A percentile compares a stretch with the other conserved stretches of the same genome.
Evolutionary conservation across 1,140 invertebrate genomes (phyloP).

Genomic region (Drosophila murphyi): DNA sequence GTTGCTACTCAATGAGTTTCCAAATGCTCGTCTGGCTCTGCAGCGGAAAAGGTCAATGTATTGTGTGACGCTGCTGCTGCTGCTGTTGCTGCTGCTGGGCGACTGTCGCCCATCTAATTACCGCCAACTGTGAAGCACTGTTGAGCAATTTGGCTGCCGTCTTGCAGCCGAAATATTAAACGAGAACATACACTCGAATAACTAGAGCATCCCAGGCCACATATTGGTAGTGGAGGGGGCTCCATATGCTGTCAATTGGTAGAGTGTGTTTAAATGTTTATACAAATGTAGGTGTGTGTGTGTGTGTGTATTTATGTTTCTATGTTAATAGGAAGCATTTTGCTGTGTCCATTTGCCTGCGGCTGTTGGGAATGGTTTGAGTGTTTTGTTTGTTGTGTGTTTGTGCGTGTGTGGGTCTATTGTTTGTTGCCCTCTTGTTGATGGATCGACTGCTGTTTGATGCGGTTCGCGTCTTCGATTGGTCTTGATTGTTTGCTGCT

Average conservation of each 20-base stretch:
- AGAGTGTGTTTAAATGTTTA: conserved; percentile 15
- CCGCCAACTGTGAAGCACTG: conserved; percentile 76
- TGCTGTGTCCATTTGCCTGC: conserved; percentile 78
- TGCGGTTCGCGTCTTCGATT: conserved; percentile 17
- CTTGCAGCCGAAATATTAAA: conserved; percentile 30
- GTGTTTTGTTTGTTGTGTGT: conserved; percentile 36
- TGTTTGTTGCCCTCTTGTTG: conserved; percentile 33
- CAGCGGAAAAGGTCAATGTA: conserved; percentile 67
- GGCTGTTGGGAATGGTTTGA: conserved; percentile 43
- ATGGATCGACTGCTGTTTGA: conserved; percentile 40
- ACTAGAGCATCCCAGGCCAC: conserved; percentile 40
- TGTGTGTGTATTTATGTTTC: conserved; percentile 6
- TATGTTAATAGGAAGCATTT: conserved; percentile 45
- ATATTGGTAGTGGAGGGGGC: conserved; percentile 13
- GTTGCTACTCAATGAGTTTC: conserved; percentile 63
- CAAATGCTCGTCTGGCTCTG: conserved; percentile 31
- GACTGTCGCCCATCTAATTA: conserved; percentile 65
- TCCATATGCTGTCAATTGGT: conserved; percentile 71
- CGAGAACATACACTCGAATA: conserved; percentile 24
- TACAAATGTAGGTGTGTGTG: conserved; percentile 17
- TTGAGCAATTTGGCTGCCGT: conserved; percentile 57
- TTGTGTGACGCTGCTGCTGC: conserved; percentile 18
- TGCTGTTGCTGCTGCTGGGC: conserved; percentile 11
- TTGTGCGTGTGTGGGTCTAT: conserved; percentile 28
- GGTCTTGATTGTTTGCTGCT: conserved; percentile 17